Evolutionary conservation across 2,113 vertebrate genomes (phyloP).

Genomic region (Leptocoma aspasia): DNA sequence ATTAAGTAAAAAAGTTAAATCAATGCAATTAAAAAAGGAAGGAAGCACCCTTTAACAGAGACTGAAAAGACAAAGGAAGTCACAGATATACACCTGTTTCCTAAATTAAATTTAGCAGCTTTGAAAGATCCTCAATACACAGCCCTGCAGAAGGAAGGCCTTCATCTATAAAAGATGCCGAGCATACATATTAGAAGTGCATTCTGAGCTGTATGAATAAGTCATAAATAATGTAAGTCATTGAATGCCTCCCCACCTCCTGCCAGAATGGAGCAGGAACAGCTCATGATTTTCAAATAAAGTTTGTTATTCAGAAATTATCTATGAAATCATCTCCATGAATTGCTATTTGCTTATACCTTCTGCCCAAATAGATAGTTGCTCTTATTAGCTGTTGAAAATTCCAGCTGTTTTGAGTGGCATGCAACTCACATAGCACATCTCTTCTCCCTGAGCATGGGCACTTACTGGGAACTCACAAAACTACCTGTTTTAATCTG

Average conservation of each 20-base stretch:
- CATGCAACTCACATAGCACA: background rate
- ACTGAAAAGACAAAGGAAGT: background rate
- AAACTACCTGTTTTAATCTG: background rate
- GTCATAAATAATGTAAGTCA: background rate
- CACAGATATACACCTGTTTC: background rate
- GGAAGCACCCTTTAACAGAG: background rate
- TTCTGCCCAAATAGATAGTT: background rate
- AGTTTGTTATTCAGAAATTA: conserved; percentile 35
- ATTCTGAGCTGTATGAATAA: conserved; percentile 1
- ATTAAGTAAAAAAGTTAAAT: background rate
- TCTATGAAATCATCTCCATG: background rate
- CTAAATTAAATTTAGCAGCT: conserved; percentile 8
- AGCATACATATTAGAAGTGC: background rate
- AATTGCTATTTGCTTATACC: conserved; percentile 12
- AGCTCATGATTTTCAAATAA: conserved; percentile 21
- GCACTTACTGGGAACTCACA: background rate
- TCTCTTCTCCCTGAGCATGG: background rate
- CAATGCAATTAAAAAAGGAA: background rate
- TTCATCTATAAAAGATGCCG: conserved; percentile 3
- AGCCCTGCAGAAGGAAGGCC: conserved; percentile 1
- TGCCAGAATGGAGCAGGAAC: background rate
- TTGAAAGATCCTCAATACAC: background rate
- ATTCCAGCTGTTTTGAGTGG: background rate
- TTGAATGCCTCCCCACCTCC: background rate
- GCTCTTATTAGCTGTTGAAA: background rate